Percentiles rank a stretch among this genome's conserved stretches.
Conservation (phyloP, 2,888 invertebrate genomes). For the Coenonympha glycerion region DNA sequence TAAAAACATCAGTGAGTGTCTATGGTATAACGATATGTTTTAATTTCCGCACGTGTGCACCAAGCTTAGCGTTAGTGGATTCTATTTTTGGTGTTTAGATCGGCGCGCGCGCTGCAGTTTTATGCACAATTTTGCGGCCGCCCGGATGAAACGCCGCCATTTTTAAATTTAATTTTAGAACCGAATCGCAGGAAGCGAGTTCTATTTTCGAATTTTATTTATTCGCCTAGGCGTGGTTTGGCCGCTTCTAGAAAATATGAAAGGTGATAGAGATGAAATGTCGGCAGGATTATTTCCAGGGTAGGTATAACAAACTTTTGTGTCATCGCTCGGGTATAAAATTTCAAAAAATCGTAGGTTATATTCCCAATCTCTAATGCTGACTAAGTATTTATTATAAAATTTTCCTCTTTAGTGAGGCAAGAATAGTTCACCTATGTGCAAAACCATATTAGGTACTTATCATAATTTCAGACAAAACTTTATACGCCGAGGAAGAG, state of each 20-base stretch:
- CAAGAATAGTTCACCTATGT: too few species aligned
- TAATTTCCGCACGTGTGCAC: slow-evolving; percentile 34
- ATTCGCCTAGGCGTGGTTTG: slow-evolving; percentile 60
- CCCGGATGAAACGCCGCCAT: slow-evolving; percentile 48
- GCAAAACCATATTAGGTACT: too few species aligned
- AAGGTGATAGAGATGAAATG: too few species aligned
- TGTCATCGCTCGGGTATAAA: too few species aligned
- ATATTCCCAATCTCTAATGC: too few species aligned
- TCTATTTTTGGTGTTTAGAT: slow-evolving; percentile 75
- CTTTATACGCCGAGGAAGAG: too few species aligned
- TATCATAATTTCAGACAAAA: too few species aligned
- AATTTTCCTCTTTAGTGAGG: too few species aligned
- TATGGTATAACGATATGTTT: neutral
- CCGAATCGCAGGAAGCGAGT: slow-evolving; percentile 61
- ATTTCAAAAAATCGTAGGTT: too few species aligned
- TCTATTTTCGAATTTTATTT: slow-evolving; percentile 67
- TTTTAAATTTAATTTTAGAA: slow-evolving; percentile 68
- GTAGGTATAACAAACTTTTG: too few species aligned
- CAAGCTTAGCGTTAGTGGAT: slow-evolving; percentile 46
- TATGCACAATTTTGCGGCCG: slow-evolving; percentile 69
- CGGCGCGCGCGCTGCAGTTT: slow-evolving; percentile 69
- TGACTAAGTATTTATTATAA: too few species aligned
- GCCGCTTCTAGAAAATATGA: slow-evolving; percentile 29
- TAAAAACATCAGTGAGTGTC: neutral
- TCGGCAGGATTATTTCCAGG: too few species aligned